Percentiles rank a stretch among this genome's conserved stretches.
phyloP scores from a whole-genome alignment of 2,888 invertebrate species.

The Entomobrya multifasciata region DNA sequence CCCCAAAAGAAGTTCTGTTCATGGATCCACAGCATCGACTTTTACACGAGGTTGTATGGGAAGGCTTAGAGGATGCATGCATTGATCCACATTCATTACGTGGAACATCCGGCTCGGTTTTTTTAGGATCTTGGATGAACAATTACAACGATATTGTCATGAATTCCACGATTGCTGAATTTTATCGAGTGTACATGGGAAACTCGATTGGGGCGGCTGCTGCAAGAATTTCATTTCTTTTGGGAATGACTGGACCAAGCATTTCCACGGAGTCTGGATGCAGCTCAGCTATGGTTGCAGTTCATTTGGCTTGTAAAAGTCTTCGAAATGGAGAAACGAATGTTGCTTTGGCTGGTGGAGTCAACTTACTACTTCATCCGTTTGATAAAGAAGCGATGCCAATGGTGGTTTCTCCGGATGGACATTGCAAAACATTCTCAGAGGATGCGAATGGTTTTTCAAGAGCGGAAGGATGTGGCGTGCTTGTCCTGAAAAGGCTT shows the following conservation, averaged over 20 bases:
- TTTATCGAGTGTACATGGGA: conserved; percentile 64
- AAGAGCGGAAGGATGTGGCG: conserved; percentile 66
- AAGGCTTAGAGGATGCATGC: conserved; percentile 63
- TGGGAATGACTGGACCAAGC: conserved; percentile 64
- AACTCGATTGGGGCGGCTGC: conserved; percentile 54
- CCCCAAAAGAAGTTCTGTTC: conserved; percentile 49
- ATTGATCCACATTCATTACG: conserved; percentile 30
- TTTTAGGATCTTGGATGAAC: conserved; percentile 66
- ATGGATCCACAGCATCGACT: conserved; percentile 37
- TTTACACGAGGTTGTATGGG: conserved; percentile 66
- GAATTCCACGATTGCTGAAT: not conserved
- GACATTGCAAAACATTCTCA: conserved; percentile 60
- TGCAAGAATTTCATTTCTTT: conserved; percentile 44
- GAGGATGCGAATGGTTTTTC: conserved; percentile 65
- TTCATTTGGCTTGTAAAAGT: conserved; percentile 52
- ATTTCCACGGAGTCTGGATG: conserved; percentile 66
- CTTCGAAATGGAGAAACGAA: conserved; percentile 35
- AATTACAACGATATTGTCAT: conserved; percentile 55
- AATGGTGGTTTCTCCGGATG: conserved; percentile 57
- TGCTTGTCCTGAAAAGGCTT: conserved; percentile 58
- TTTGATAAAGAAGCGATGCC: conserved; percentile 50
- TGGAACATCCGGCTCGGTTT: conserved; percentile 46
- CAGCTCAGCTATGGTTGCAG: conserved; percentile 59
- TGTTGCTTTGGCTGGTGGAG: conserved; percentile 57
- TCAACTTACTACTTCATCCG: conserved; percentile 54